phyloP scores from a whole-genome alignment of 2,797 vertebrate species.

The Sphenopsis melanotis region DNA sequence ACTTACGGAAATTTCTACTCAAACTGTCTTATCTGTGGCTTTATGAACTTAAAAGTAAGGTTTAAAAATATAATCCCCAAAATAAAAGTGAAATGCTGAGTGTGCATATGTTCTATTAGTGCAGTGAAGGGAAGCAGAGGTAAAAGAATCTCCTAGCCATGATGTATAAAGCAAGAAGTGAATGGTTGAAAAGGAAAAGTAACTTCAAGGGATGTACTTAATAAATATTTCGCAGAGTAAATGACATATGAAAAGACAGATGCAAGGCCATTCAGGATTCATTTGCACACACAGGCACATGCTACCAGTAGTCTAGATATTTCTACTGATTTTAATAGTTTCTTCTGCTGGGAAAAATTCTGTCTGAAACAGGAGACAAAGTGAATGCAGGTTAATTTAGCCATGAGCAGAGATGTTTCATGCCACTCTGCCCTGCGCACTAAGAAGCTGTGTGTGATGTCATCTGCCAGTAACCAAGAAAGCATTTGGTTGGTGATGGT shows the following conservation, averaged over 20 bases:
- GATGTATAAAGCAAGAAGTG: neutral
- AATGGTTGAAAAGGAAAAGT: neutral
- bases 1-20: neutral
- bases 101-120: neutral
- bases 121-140: neutral
- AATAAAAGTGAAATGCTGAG: neutral
- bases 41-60: neutral
- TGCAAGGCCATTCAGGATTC: neutral
- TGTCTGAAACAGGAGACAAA: neutral
- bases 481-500: neutral
- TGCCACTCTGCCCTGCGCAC: accelerated
- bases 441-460: neutral
- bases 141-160: neutral
- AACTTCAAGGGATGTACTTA: neutral
- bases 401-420: neutral
- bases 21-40: neutral
- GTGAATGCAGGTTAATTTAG: neutral
- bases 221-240: neutral
- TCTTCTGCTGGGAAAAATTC: neutral
- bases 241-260: neutral
- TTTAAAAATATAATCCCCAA: neutral
- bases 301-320: too few relatives aligned
- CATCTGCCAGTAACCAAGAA: neutral
- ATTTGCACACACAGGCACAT: neutral
- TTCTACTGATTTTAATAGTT: neutral